Percentiles rank a stretch among this genome's conserved stretches.
Evolutionary conservation across 2,888 invertebrate species (phyloP).

Genomic region (Cerastis rubricosa): DNA sequence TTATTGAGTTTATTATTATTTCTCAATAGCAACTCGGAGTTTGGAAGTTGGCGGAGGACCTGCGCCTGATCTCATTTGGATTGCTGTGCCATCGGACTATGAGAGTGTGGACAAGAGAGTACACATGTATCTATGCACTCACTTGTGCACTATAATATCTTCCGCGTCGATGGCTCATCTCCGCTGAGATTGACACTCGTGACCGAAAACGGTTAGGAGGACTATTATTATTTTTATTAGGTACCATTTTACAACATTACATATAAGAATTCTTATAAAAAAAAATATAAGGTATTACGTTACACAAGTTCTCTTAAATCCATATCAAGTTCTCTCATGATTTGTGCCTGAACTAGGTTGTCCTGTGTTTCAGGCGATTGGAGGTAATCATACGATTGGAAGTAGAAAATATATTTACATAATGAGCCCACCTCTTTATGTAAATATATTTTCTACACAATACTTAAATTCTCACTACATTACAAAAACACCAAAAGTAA

Average conservation of each 20-base stretch:
- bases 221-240: background rate
- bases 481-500: slow-evolving; percentile 1
- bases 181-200: background rate
- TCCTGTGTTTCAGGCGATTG: too few relatives aligned
- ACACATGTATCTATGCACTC: background rate
- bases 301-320: too few relatives aligned
- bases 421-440: background rate
- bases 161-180: background rate
- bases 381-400: too few relatives aligned
- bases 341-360: too few relatives aligned
- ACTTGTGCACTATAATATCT: background rate
- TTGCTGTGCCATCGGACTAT: background rate
- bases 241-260: background rate
- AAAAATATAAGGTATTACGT: too few relatives aligned
- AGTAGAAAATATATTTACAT: too few relatives aligned
- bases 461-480: background rate
- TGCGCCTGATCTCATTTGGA: background rate
- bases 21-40: too few relatives aligned
- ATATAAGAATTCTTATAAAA: background rate
- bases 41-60: background rate
- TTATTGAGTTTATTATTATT: too few relatives aligned
- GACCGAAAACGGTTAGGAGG: background rate
- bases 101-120: background rate
- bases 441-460: background rate
- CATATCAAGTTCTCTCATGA: too few relatives aligned